Conservation (phyloP, 2,888 invertebrate genomes). For the Pimpla rufipes region DNA sequence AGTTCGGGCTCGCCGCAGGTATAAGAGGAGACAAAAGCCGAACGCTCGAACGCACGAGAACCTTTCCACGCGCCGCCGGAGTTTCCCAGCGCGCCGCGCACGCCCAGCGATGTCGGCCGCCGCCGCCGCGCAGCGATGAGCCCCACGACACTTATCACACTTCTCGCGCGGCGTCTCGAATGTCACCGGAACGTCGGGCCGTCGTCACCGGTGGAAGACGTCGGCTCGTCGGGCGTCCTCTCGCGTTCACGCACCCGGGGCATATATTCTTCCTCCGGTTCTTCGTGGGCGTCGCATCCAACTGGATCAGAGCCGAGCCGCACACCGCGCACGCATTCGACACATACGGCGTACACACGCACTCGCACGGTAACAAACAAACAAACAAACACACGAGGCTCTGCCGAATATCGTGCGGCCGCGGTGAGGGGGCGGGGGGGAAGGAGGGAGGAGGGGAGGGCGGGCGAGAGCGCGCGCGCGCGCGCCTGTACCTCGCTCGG, state of each 20-base stretch:
- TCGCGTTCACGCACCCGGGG: constrained; percentile 6
- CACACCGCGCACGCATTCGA: no score
- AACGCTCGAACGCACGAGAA: neutral
- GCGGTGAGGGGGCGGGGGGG: constrained; percentile 69
- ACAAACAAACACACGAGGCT: constrained; percentile 72
- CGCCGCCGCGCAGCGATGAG: no score
- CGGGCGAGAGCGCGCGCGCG: no score
- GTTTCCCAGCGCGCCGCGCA: no score
- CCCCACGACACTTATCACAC: neutral
- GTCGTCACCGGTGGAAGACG: neutral
- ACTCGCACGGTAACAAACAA: neutral
- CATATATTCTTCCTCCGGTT: constrained; percentile 7
- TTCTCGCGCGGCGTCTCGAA: neutral
- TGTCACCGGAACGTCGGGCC: neutral
- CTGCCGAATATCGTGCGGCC: constrained; percentile 85
- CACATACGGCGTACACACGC: constrained; percentile 82
- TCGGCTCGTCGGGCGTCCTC: constrained; percentile 2
- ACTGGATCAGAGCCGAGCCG: neutral
- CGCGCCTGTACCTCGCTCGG: no score
- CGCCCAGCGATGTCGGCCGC: no score
- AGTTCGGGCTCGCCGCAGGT: neutral
- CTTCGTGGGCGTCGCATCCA: constrained; percentile 60
- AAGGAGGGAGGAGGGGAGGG: no score
- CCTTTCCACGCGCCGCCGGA: neutral
- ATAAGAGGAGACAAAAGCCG: neutral